Conservation (phyloP, 2,888 invertebrate species). For the Dysmachus trigonus region DNA sequence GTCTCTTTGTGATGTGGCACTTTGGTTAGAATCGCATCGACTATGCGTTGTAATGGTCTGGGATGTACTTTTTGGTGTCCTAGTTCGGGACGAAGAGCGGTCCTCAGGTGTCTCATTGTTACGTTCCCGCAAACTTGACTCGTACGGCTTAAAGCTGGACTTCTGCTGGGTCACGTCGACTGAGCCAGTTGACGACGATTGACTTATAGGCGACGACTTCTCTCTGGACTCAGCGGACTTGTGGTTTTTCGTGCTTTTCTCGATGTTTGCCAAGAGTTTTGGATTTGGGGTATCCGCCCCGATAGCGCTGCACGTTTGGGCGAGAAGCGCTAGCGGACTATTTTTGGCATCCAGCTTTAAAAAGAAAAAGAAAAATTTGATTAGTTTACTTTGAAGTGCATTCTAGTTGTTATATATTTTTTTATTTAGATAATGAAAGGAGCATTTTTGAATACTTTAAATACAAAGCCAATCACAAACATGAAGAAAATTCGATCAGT, state of each 20-base stretch:
- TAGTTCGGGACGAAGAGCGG: constrained; percentile 59
- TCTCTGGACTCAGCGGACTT: constrained; percentile 68
- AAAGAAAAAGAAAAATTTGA: constrained; percentile 61
- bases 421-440: too few relatives aligned
- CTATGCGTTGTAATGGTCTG: constrained; percentile 43
- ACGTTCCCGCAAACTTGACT: constrained; percentile 69
- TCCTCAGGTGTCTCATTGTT: constrained; percentile 76
- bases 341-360: constrained; percentile 97
- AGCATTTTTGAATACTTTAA: too few relatives aligned
- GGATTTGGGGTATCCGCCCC: constrained; percentile 87
- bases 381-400: neutral
- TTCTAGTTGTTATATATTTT: neutral
- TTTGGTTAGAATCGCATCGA: constrained; percentile 80
- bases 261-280: constrained; percentile 77
- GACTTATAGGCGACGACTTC: constrained; percentile 68
- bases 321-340: constrained; percentile 93
- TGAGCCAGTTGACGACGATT: constrained; percentile 64
- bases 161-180: constrained; percentile 58
- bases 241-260: constrained; percentile 71
- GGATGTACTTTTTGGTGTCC: constrained; percentile 56
- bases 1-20: constrained; percentile 68
- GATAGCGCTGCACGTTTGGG: constrained; percentile 97
- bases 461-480: too few relatives aligned
- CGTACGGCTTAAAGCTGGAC: constrained; percentile 80
- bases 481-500: too few relatives aligned